Evolutionary conservation across 2,113 vertebrate species (phyloP), one percentile per base, ranked within the genome.

Genomic region (Cavia porcellus): DNA sequence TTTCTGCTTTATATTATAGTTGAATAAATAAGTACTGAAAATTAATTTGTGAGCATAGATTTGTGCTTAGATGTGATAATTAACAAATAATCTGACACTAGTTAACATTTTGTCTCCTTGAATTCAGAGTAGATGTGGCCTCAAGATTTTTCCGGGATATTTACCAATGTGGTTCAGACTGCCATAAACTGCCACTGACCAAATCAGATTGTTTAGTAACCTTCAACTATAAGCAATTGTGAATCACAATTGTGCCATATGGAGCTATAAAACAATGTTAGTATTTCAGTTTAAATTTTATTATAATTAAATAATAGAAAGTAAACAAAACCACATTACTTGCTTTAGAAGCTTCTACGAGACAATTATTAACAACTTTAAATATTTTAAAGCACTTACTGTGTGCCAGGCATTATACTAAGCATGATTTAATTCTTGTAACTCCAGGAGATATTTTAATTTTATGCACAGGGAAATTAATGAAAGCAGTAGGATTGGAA

Each of bases 101-200:
- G 22, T 32, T 91, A 89, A 95, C 68, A 72, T 72, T 72, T 82
- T 89, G n/a, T 88, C 9, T 42, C 42, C 50, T 79, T 77, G 50
- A 12, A 35, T 50, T 95, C 19, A 88, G 17, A 85, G 15, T 25
- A 89, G 30, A 91, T 74, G 24, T 91, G 17, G 42, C 30, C 52
- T 96, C 77, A 82, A 88, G 17, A 94, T 80, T 94, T 96, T 96
- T 32, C n/a, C 72, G 35, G n/a, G 4, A 42, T 68, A 94, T 92
- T 82, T 85, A 75, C 2, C 22, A 38, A 85, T 62, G 80, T 32
- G 90, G 50, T 50, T 82, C 62, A 92, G 75, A 94, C 66, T 88
- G 81, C 64, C 24, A 70, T 82, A 89, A 92, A n/a, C n/a, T n/a
- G n/a, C n/a, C n/a, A 80, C 3, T 68, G 35, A 42, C 35, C 50